A percentile compares a stretch with the other conserved stretches of the same genome.
Conservation (phyloP, 1,140 invertebrate species). For the Leptinotarsa defecta region DNA sequence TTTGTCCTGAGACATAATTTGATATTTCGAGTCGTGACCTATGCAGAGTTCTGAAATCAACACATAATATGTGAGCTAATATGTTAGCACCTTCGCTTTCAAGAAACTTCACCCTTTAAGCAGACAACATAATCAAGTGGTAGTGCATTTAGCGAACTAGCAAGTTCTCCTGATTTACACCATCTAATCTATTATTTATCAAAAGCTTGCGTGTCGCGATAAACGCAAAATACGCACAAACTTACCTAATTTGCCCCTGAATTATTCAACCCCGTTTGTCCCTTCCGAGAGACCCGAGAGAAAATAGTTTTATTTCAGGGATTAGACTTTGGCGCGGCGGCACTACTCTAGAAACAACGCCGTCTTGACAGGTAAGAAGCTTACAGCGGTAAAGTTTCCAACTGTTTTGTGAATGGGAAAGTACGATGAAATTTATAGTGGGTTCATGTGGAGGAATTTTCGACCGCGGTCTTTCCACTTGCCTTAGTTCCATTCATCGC, state of each 20-base stretch:
- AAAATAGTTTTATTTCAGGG: slow-evolving; percentile 6
- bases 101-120: too few relatives aligned
- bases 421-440: slow-evolving; percentile 8
- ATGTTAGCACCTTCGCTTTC: too few relatives aligned
- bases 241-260: not conserved
- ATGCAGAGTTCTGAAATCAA: too few relatives aligned
- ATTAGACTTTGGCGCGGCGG: not conserved
- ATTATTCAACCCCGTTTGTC: not conserved
- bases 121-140: not conserved
- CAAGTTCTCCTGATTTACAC: not conserved
- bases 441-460: not conserved
- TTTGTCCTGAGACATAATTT: too few relatives aligned
- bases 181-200: slow-evolving; percentile 4
- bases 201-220: slow-evolving; percentile 7
- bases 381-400: not conserved
- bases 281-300: not conserved
- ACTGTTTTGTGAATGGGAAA: not conserved
- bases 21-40: too few relatives aligned
- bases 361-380: slow-evolving; percentile 5
- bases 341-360: not conserved
- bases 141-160: not conserved
- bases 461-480: not conserved
- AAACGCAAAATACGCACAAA: slow-evolving; percentile 8
- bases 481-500: too few relatives aligned
- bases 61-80: too few relatives aligned